These are phyloP conservation scores for Ashinkailepas kermadecensis DNA, from an alignment of 2,888 invertebrate genomes.

Conservation along the genomic window DNA sequence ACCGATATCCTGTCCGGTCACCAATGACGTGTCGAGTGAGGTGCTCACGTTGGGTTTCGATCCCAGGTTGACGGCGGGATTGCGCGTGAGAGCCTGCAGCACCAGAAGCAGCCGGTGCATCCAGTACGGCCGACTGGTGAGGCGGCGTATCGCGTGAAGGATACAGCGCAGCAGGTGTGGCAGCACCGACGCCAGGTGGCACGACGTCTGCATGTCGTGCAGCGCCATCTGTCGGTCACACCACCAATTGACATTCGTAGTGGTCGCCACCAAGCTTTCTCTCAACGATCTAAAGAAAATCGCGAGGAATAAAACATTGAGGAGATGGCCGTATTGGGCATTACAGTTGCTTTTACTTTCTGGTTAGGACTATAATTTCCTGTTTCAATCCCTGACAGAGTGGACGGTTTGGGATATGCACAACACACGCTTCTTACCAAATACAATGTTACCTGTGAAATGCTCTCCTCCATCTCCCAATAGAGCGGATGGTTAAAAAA, in stretches of 20 bases:
- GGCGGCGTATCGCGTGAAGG: neutral
- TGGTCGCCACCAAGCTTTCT: no score
- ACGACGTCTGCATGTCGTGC: conserved; percentile 5
- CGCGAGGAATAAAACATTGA: no score
- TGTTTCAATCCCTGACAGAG: no score
- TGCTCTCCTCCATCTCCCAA: no score
- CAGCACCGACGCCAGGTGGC: conserved; percentile 10
- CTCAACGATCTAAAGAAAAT: no score
- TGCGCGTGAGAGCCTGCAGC: conserved; percentile 18
- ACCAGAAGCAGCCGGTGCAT: conserved; percentile 9
- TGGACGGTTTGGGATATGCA: no score
- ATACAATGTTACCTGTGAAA: no score
- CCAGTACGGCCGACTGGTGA: neutral
- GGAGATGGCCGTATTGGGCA: no score
- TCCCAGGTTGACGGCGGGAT: neutral
- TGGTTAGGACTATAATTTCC: no score
- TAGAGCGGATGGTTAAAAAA: no score
- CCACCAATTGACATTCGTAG: neutral
- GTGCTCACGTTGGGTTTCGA: conserved; percentile 10
- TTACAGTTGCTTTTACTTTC: no score
- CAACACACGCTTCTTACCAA: no score
- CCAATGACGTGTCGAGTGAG: neutral
- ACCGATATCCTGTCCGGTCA: neutral
- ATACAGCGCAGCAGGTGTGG: conserved; percentile 16
- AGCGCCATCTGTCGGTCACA: neutral